phyloP scores from a whole-genome alignment of 2,888 invertebrate genomes.

The Stenoptilia bipunctidactyla region DNA sequence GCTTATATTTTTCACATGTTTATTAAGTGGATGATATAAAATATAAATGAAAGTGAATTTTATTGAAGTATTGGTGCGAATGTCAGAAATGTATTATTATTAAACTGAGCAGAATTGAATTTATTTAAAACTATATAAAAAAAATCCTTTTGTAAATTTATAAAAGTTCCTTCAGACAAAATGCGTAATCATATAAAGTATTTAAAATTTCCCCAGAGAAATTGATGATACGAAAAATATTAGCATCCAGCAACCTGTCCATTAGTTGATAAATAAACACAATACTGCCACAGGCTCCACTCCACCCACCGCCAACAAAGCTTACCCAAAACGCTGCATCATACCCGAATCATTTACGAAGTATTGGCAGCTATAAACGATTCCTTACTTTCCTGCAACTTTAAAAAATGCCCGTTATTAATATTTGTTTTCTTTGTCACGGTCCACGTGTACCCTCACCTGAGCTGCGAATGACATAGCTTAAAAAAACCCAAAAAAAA shows the following conservation, averaged over 20 bases:
- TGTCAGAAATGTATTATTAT: no score
- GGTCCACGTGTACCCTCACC: constrained; percentile 67
- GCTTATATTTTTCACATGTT: no score
- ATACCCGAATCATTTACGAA: constrained; percentile 68
- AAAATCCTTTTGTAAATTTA: no score
- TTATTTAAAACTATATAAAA: no score
- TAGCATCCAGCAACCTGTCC: constrained; percentile 46
- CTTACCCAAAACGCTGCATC: constrained; percentile 53
- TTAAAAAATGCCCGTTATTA: constrained; percentile 70
- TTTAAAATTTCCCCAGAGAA: background rate
- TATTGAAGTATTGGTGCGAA: no score
- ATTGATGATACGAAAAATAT: constrained; percentile 13
- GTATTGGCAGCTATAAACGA: constrained; percentile 68
- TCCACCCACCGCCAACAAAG: constrained; percentile 47
- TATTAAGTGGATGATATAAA: no score
- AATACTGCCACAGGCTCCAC: constrained; percentile 33
- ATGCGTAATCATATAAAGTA: background rate
- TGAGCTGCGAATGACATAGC: constrained; percentile 65
- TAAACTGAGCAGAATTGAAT: no score
- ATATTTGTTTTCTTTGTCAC: constrained; percentile 66
- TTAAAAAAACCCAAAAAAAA: constrained; percentile 58
- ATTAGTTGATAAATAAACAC: constrained; percentile 62
- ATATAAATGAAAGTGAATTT: no score
- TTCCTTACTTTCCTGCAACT: constrained; percentile 40
- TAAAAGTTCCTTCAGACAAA: background rate